These are phyloP conservation scores for Clarias gariepinus DNA, from an alignment of 2,113 vertebrate genomes.

Conservation along the genomic window DNA sequence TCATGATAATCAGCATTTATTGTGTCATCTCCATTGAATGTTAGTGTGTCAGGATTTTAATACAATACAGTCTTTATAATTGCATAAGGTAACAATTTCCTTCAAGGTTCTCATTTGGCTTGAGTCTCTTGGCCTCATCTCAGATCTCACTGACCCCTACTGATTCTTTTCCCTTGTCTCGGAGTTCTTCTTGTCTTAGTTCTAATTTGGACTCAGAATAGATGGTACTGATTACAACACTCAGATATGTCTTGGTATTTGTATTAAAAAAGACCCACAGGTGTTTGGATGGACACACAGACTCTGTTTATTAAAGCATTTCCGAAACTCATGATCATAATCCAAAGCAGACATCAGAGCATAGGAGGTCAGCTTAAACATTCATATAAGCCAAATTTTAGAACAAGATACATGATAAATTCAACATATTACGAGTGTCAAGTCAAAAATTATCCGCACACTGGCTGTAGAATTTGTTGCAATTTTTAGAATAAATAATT, in stretches of 20 bases:
- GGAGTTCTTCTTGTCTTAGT: conserved; percentile 9
- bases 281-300: conserved; percentile 22
- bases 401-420: background rate
- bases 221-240: conserved; percentile 9
- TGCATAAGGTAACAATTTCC: conserved; percentile 18
- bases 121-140: conserved; percentile 7
- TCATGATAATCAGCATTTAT: background rate
- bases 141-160: background rate
- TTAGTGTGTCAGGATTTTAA: background rate
- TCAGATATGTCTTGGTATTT: background rate
- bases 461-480: too few relatives aligned
- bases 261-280: conserved; percentile 3
- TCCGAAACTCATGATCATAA: conserved; percentile 5
- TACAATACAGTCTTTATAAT: conserved; percentile 11
- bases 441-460: too few relatives aligned
- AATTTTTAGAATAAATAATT: too few relatives aligned
- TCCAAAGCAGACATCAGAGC: conserved; percentile 4
- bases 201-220: conserved; percentile 3
- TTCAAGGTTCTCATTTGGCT: conserved; percentile 1
- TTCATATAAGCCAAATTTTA: background rate
- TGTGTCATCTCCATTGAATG: background rate
- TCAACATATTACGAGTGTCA: background rate
- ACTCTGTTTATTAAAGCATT: conserved; percentile 8
- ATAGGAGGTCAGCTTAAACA: background rate
- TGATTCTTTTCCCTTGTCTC: conserved; percentile 7